Evolutionary conservation across 2,888 invertebrate species (phyloP), one percentile per base, ranked within the genome.

Genomic region (Imbricaverruca yamaguchii): DNA sequence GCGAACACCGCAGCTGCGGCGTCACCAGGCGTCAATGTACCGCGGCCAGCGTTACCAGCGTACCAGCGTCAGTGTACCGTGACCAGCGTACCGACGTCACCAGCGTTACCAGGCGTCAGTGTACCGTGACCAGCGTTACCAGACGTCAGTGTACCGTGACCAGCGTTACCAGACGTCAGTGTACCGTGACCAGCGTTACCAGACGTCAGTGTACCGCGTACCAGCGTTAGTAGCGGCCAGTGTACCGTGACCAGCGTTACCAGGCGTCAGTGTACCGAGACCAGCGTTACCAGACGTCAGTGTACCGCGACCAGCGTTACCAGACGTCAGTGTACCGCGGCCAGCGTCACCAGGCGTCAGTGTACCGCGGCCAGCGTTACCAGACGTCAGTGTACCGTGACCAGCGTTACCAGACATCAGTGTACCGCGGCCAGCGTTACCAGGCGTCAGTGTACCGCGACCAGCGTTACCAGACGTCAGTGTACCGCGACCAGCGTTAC

Each of bases 331-430:
- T 39, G 39, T 39, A 39, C 39, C 39, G 39, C 4, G 39, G 4
- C 39, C 39, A 39, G 39, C 39, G 4, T 39, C 39, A 39, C 39
- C 39, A 39, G 65, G 39, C 39, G 39, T 39, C 39, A 4, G 81
- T 81, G 82, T 82, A 80, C 77, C 80, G 82, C 81, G 83, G 81
- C 81, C 81, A 78, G 78, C 83, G 84, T 90, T 89, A 91, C 93
- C 93, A 94, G 74, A 93, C 94, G 86, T 94, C 93, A 7, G 94
- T 94, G 87, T 94, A 93, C 86, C 93, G 92, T 39, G 2, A 39
- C 39, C 39, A 39, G 39, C 39, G 39, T 39, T 81, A 94, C 89
- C 8, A 91, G 39, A 90, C 11, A 94, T 93, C 85, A 94, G 87
- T 85, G 91, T 90, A 85, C 91, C 90, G 85, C 92, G 92, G 4